Conservation (phyloP, 2,113 vertebrate genomes). For the Malurus alboscapulatus region DNA sequence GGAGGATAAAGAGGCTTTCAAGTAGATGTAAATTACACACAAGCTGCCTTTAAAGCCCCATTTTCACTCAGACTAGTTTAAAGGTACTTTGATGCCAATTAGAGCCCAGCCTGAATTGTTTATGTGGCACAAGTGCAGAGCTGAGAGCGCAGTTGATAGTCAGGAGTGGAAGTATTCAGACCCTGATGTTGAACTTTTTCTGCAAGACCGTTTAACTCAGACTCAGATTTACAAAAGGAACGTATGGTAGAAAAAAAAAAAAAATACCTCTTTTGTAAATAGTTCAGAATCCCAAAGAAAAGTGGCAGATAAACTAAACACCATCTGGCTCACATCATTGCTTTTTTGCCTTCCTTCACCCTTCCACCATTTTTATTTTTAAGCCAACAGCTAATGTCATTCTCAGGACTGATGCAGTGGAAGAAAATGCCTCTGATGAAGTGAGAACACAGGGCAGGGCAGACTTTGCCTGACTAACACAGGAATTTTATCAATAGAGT, state of each 20-base stretch:
- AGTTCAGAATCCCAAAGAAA: not conserved
- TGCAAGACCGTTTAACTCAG: not conserved
- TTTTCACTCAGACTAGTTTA: slow-evolving; percentile 44
- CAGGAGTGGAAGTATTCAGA: not conserved
- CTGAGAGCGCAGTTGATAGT: not conserved
- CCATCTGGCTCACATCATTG: not conserved
- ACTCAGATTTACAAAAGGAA: not conserved
- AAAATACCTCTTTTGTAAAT: not conserved
- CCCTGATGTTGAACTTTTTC: not conserved
- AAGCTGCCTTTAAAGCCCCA: slow-evolving; percentile 12
- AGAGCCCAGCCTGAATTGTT: slow-evolving; percentile 28
- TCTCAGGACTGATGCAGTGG: not conserved
- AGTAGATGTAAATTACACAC: slow-evolving; percentile 48
- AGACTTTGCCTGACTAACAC: not conserved
- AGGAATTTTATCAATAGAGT: not conserved
- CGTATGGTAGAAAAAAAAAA: not conserved
- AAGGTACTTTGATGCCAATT: slow-evolving; percentile 49
- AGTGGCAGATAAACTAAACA: not conserved
- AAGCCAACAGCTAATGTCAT: slow-evolving; percentile 6
- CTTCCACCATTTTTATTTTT: not conserved
- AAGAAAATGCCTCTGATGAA: not conserved
- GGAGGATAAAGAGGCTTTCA: slow-evolving; percentile 53
- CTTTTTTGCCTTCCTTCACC: not conserved
- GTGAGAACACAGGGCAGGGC: not conserved
- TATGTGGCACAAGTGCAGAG: not conserved